phyloP scores from a whole-genome alignment of 2,888 invertebrate genomes.

The Bombyx huttoni region DNA sequence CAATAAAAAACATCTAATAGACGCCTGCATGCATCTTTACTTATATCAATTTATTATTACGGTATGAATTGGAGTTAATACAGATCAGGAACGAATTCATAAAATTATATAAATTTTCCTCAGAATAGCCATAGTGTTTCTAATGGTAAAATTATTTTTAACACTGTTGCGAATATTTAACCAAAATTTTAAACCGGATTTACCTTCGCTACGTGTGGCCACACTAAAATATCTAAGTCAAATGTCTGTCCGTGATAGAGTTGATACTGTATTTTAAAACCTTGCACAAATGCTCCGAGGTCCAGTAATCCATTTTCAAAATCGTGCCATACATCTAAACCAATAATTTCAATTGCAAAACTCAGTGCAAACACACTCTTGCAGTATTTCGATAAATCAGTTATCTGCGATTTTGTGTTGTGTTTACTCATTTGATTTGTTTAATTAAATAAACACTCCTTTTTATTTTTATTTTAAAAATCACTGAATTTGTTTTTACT shows the following conservation, averaged over 20 bases:
- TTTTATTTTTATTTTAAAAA: too few relatives aligned
- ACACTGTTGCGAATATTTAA: neutral
- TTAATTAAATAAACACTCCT: too few relatives aligned
- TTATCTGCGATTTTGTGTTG: slow-evolving; percentile 6
- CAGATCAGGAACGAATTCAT: too few relatives aligned
- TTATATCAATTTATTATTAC: too few relatives aligned
- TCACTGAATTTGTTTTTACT: too few relatives aligned
- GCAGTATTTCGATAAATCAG: slow-evolving; percentile 10
- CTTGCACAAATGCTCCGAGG: slow-evolving; percentile 32
- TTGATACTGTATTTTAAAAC: slow-evolving; percentile 41
- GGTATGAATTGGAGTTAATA: too few relatives aligned
- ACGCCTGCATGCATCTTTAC: too few relatives aligned
- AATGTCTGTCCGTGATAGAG: slow-evolving; percentile 39
- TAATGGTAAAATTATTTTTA: neutral
- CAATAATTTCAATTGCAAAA: slow-evolving; percentile 47
- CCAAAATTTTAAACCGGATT: neutral
- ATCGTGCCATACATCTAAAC: slow-evolving; percentile 44
- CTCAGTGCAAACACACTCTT: slow-evolving; percentile 42
- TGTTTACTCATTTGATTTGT: slow-evolving; percentile 15
- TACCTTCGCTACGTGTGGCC: slow-evolving; percentile 56
- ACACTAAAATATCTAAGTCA: slow-evolving; percentile 46
- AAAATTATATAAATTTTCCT: too few relatives aligned
- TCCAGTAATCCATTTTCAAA: slow-evolving; percentile 42
- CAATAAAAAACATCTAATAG: too few relatives aligned
- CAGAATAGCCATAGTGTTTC: neutral